Conservation (phyloP, 2,888 invertebrate species). For the Hyppa rectilinea region DNA sequence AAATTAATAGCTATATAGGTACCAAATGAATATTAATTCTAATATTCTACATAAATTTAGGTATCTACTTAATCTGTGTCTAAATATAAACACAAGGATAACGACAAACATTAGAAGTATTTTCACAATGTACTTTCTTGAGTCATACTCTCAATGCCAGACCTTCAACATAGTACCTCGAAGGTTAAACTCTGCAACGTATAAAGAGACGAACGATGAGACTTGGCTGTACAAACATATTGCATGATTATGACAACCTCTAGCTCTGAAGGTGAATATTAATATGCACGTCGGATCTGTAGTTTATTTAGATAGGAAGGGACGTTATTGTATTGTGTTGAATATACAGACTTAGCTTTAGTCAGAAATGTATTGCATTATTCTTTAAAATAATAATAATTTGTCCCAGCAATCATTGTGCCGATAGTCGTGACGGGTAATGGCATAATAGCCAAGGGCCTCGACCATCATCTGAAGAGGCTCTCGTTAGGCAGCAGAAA, state of each 20-base stretch:
- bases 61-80: not conserved
- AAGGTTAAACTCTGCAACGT: constrained; percentile 37
- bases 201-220: constrained; percentile 56
- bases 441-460: too few relatives aligned
- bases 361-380: not conserved
- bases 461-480: too few relatives aligned
- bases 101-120: constrained; percentile 13
- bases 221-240: constrained; percentile 51
- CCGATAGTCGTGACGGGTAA: too few relatives aligned
- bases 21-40: too few relatives aligned
- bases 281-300: not conserved
- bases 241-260: constrained; percentile 45
- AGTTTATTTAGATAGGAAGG: not conserved
- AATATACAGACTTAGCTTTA: not conserved
- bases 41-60: not conserved
- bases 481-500: too few relatives aligned
- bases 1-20: too few relatives aligned
- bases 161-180: constrained; percentile 36
- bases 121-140: constrained; percentile 26
- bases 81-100: not conserved
- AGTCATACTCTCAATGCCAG: constrained; percentile 16
- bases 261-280: constrained; percentile 27
- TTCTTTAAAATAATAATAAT: too few relatives aligned
- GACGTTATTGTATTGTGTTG: not conserved
- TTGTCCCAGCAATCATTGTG: too few relatives aligned